These are phyloP conservation scores for Fistularia tabacaria DNA, from an alignment of 2,797 vertebrate genomes.

Conservation along the genomic window DNA sequence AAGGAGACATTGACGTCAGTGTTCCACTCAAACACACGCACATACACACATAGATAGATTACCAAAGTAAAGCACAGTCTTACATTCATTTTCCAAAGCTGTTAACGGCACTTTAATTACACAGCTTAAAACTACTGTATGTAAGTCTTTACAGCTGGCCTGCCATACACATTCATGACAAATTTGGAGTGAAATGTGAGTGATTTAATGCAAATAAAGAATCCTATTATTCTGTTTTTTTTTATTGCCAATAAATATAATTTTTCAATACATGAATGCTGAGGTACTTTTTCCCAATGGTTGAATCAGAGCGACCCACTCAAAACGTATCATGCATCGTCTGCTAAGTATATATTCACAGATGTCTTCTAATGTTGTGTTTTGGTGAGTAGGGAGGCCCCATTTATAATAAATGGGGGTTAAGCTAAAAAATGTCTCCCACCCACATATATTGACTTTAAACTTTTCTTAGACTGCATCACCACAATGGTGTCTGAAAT, in stretches of 20 bases:
- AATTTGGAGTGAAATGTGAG: slow-evolving; percentile 7
- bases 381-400: too few species aligned
- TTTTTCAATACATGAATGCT: slow-evolving; percentile 1
- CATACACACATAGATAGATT: slow-evolving; percentile 14
- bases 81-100: slow-evolving; percentile 43
- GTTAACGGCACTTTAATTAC: slow-evolving; percentile 44
- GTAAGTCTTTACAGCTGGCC: slow-evolving; percentile 10
- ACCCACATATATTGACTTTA: too few species aligned
- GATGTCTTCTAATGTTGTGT: neutral
- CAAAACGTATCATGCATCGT: neutral
- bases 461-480: too few species aligned
- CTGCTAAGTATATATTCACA: neutral
- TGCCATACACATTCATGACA: slow-evolving; percentile 6
- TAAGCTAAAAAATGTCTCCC: too few species aligned
- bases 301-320: neutral
- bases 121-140: slow-evolving; percentile 11
- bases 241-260: neutral
- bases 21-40: slow-evolving; percentile 5
- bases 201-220: slow-evolving; percentile 6
- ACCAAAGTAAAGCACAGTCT: slow-evolving; percentile 26
- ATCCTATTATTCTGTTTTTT: neutral
- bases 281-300: slow-evolving; percentile 1
- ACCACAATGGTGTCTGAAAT: too few species aligned
- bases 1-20: slow-evolving; percentile 40
- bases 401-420: too few species aligned